phyloP scores from a whole-genome alignment of 2,113 vertebrate genomes.

The Thalassarche chlororhynchos region DNA sequence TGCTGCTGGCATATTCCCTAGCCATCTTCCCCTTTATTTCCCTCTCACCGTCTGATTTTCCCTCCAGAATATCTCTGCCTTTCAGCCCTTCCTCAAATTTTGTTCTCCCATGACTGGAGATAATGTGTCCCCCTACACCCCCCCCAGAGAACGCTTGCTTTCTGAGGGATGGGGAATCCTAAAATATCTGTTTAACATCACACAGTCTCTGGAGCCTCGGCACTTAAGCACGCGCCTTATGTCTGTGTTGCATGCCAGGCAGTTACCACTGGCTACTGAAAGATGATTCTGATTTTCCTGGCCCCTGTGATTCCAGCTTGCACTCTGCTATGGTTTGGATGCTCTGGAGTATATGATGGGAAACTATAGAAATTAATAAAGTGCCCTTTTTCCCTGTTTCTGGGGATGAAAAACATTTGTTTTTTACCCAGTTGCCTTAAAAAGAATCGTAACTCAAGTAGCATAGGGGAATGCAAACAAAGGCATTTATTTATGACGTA shows the following conservation, averaged over 20 bases:
- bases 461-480: neutral
- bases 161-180: neutral
- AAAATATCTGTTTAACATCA: neutral
- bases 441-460: neutral
- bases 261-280: neutral
- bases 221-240: fast-evolving
- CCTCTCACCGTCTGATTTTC: neutral
- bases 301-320: neutral
- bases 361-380: neutral
- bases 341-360: neutral
- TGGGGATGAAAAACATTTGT: fast-evolving
- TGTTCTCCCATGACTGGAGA: fast-evolving
- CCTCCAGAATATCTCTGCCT: neutral
- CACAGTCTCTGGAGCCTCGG: neutral
- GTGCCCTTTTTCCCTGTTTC: neutral
- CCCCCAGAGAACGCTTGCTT: neutral
- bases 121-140: neutral
- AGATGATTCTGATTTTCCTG: neutral
- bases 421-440: neutral
- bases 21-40: neutral
- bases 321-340: neutral
- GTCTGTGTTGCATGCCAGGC: neutral
- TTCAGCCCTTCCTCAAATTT: neutral
- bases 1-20: neutral
- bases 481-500: neutral